Conservation (phyloP, 2,113 vertebrate genomes). For the Dicerorhinus sumatrensis region DNA sequence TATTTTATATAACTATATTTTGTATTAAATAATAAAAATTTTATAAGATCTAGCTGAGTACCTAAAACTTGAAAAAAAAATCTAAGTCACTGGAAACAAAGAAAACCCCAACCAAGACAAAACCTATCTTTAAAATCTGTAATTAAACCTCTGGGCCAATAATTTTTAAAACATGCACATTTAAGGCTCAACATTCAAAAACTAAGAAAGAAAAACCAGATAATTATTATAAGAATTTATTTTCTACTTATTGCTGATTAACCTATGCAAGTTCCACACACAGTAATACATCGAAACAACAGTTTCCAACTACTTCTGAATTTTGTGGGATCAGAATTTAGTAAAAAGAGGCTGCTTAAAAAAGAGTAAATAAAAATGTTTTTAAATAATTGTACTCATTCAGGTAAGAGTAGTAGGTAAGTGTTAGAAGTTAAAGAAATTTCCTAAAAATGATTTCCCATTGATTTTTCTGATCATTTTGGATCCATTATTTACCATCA, state of each 20-base stretch:
- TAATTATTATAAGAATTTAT: background rate
- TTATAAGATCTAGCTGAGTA: background rate
- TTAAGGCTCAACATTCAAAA: background rate
- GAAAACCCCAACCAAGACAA: conserved; percentile 40
- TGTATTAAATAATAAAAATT: conserved; percentile 21
- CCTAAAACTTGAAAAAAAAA: background rate
- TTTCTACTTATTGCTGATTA: conserved; percentile 58
- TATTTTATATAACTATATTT: conserved; percentile 26
- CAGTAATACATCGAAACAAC: background rate
- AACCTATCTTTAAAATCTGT: background rate
- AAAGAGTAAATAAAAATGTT: conserved; percentile 3
- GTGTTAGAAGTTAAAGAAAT: background rate
- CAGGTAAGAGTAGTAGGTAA: background rate
- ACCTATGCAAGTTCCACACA: background rate
- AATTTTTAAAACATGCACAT: conserved; percentile 12
- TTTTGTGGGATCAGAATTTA: conserved; percentile 8
- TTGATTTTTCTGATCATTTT: conserved; percentile 34
- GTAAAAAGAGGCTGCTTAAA: conserved; percentile 18
- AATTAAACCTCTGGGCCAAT: background rate
- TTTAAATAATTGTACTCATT: conserved; percentile 45
- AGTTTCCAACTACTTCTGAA: background rate
- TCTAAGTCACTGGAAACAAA: background rate
- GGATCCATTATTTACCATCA: background rate
- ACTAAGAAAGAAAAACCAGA: conserved; percentile 17
- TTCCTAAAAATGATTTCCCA: background rate